These are phyloP conservation scores for Tenthredo scrophulariae DNA, from an alignment of 2,888 invertebrate genomes.

Conservation along the genomic window DNA sequence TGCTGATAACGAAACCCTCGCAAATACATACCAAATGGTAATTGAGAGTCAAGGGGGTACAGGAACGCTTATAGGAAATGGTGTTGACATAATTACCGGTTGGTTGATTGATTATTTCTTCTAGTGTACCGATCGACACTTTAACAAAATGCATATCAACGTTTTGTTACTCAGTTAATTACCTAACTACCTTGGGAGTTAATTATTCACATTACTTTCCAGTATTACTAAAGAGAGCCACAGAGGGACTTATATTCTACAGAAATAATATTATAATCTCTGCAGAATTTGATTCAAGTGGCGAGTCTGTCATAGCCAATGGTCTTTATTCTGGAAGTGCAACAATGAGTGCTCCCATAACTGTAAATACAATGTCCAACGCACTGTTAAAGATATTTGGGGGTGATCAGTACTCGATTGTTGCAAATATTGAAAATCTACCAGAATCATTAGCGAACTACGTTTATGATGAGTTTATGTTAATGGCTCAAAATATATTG, in stretches of 20 bases:
- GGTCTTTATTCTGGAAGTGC: constrained; percentile 80
- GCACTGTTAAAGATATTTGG: constrained; percentile 70
- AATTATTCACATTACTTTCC: constrained; percentile 64
- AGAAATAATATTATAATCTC: constrained; percentile 79
- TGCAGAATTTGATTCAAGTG: constrained; percentile 76
- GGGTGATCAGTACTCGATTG: constrained; percentile 68
- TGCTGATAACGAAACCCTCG: constrained; percentile 60
- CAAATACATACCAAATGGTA: constrained; percentile 61
- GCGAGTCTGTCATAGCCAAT: constrained; percentile 67
- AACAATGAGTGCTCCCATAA: constrained; percentile 80
- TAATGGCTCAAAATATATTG: constrained; percentile 5
- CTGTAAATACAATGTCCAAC: constrained; percentile 80
- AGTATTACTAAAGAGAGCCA: constrained; percentile 77
- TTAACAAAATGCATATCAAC: background rate
- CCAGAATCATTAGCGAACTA: constrained; percentile 27
- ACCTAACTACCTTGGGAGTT: background rate
- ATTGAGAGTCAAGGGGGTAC: constrained; percentile 64
- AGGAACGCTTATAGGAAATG: constrained; percentile 55
- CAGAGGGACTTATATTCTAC: constrained; percentile 76
- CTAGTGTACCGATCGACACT: background rate
- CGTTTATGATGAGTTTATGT: background rate
- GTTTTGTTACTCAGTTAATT: background rate
- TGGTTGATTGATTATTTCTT: constrained; percentile 52
- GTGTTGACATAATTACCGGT: constrained; percentile 61
- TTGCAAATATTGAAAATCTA: constrained; percentile 54